Evolutionary conservation across 2,888 invertebrate species (phyloP).

Genomic region (Andrena minutula): DNA sequence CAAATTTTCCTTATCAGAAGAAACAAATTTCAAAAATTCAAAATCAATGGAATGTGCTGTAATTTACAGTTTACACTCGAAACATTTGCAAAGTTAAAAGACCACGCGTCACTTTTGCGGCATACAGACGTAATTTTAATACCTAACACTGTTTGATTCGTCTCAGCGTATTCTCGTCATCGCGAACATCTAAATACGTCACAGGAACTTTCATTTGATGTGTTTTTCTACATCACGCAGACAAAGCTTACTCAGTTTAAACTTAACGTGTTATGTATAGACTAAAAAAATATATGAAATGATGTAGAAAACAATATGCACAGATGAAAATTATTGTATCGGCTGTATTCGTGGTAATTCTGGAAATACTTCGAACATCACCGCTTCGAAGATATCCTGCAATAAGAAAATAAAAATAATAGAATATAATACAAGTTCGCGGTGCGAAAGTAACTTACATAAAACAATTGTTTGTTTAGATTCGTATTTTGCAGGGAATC

Average conservation of each 20-base stretch:
- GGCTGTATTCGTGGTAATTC: slow-evolving; percentile 81
- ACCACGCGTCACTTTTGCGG: too few species aligned
- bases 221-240: not conserved
- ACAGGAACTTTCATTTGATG: not conserved
- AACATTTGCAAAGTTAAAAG: too few species aligned
- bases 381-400: slow-evolving; percentile 86
- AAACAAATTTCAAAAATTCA: too few species aligned
- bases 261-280: slow-evolving; percentile 7
- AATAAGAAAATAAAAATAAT: slow-evolving; percentile 69
- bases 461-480: slow-evolving; percentile 96
- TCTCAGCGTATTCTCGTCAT: too few species aligned
- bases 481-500: slow-evolving; percentile 93
- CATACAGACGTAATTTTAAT: too few species aligned
- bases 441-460: slow-evolving; percentile 88
- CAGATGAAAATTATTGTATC: slow-evolving; percentile 3
- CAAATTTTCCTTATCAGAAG: too few species aligned
- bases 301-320: slow-evolving; percentile 8
- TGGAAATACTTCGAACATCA: slow-evolving; percentile 86
- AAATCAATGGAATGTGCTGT: too few species aligned
- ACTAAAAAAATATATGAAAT: slow-evolving; percentile 7
- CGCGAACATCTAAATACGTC: not conserved
- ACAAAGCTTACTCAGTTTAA: slow-evolving; percentile 14
- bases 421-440: not conserved
- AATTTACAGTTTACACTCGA: too few species aligned
- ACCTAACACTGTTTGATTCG: too few species aligned